Evolutionary conservation across 2,797 vertebrate genomes (phyloP), one percentile per base, ranked within the genome.

Genomic region (Sebastes iracundus): DNA sequence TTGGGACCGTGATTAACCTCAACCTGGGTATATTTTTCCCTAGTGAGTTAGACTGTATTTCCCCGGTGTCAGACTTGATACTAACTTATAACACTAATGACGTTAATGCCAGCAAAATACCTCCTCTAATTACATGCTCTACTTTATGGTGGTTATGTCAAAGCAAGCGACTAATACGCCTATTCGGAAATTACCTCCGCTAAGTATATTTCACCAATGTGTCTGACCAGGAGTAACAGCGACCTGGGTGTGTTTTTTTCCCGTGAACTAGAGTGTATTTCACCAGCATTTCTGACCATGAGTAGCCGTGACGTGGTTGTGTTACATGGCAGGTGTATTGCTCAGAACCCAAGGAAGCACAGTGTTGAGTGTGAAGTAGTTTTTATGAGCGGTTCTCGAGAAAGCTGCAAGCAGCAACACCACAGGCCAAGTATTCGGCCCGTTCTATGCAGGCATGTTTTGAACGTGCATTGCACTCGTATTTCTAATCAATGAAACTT

Each of bases 401-500:
- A 49, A 49, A 49, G 46, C 46, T 49, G 18, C 46, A 49, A 49
- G 18, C 46, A 49, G 46, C 18, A 49, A 49, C 46, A 20, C 46
- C 46, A 53, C 2, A 53, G 49, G 20, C 46, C 46, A 53, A 53
- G 49, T 10, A 49, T 49, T 20, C 46, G 16, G 18, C 46, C 18
- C 18, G 7, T 20, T 49, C 18, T 20, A 49, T 49, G 46, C 46
- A 49, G 46, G 46, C 46, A 49, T 49, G 46, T 20, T 49, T 49
- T 20, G 16, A 49, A 20, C 46, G 7, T 20, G 46, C 46, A 20
- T 49, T 53, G 4, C 49, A 53, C 20, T 53, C 20, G 20, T 53
- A 49, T 71, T 79, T 77, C 42, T 35, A 73, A 64, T 87, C 67
- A 76, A 70, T 81, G 77, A 65, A 60, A 82, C 71, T 80, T 82